Evolutionary conservation across 2,113 vertebrate species (phyloP).

Genomic region (Psittacara wagleri): DNA sequence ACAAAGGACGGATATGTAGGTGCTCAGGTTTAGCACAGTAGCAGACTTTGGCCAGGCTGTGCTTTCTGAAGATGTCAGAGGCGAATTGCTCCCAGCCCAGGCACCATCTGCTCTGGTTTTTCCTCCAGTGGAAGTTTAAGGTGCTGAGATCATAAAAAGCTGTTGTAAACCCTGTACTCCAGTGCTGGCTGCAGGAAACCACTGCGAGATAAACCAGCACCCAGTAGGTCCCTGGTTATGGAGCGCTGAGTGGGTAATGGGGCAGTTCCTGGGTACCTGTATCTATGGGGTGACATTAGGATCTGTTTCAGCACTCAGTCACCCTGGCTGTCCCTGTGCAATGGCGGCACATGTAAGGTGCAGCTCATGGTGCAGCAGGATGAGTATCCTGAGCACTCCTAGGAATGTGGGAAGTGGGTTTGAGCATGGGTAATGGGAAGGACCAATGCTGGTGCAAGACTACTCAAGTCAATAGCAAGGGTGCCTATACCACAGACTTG

Average conservation of each 20-base stretch:
- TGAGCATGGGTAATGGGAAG: not conserved
- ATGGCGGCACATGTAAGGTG: rapidly evolving
- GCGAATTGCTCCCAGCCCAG: not conserved
- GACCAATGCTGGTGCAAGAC: rapidly evolving
- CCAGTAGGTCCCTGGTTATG: not conserved
- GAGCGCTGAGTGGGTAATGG: not conserved
- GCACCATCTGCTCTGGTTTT: slow-evolving; percentile 7
- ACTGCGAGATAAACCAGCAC: not conserved
- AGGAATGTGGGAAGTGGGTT: not conserved
- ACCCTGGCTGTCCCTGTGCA: not conserved
- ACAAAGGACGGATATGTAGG: not conserved
- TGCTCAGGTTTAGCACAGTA: not conserved
- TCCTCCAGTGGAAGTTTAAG: not conserved
- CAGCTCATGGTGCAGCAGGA: not conserved
- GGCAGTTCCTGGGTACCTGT: not conserved
- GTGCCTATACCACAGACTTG: not conserved
- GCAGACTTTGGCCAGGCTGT: not conserved
- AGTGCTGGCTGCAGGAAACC: not conserved
- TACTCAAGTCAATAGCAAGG: rapidly evolving
- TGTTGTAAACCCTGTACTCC: not conserved
- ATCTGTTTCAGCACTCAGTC: not conserved
- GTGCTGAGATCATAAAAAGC: not conserved
- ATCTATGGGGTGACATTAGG: not conserved
- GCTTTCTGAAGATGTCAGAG: not conserved
- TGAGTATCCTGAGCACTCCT: not conserved